Conservation (phyloP, 2,888 invertebrate species). For the Leuctra nigra region DNA sequence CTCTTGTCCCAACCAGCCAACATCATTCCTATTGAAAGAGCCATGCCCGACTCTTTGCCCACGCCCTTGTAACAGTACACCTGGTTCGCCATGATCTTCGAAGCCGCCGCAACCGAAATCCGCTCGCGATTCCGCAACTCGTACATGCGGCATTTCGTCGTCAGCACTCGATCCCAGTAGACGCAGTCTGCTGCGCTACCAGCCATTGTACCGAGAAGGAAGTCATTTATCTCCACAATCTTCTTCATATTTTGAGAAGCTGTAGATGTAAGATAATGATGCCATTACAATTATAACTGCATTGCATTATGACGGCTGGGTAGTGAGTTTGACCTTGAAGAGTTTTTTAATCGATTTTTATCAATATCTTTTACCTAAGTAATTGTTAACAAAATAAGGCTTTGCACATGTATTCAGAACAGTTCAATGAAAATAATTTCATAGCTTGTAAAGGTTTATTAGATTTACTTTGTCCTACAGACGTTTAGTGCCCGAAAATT, state of each 20-base stretch:
- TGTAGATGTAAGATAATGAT: slow-evolving; percentile 35
- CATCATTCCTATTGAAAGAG: slow-evolving; percentile 95
- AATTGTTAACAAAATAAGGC: too few species aligned
- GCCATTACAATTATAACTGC: too few species aligned
- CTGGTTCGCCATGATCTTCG: slow-evolving; percentile 96
- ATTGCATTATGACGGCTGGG: too few species aligned
- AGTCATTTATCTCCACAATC: slow-evolving; percentile 96
- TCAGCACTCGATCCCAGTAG: slow-evolving; percentile 95
- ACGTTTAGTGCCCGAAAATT: too few species aligned
- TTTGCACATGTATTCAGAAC: too few species aligned
- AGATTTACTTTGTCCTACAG: too few species aligned
- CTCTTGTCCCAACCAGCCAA: slow-evolving; percentile 91
- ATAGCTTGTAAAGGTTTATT: too few species aligned
- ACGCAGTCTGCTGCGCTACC: slow-evolving; percentile 99
- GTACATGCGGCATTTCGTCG: slow-evolving; percentile 95
- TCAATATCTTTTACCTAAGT: too few species aligned
- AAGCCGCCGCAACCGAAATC: slow-evolving; percentile 98
- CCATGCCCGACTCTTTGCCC: slow-evolving; percentile 99
- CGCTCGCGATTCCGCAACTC: slow-evolving; percentile 92
- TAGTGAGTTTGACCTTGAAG: too few species aligned
- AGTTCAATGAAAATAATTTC: too few species aligned
- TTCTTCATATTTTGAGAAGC: slow-evolving; percentile 95
- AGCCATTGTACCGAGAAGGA: slow-evolving; percentile 92
- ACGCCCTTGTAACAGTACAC: slow-evolving; percentile 97
- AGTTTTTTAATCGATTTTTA: too few species aligned